Evolutionary conservation across 2,113 vertebrate species (phyloP).

Genomic region (Apistogramma diplotaenia): DNA sequence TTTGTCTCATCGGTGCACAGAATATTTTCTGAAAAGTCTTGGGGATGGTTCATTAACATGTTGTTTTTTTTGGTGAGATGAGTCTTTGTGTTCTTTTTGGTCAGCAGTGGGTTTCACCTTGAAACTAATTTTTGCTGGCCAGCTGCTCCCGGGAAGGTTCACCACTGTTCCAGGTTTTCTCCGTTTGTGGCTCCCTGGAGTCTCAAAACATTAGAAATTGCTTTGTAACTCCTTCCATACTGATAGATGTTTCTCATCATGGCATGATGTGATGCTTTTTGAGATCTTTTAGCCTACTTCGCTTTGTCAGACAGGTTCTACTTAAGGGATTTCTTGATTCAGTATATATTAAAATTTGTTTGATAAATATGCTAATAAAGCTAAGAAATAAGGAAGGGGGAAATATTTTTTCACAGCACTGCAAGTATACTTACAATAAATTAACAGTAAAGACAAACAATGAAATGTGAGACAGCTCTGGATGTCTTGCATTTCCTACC

Average conservation of each 20-base stretch:
- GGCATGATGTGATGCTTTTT: not conserved
- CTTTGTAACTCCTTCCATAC: not conserved
- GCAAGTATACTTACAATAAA: not conserved
- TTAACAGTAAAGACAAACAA: not conserved
- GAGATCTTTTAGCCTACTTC: not conserved
- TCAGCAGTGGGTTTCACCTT: not conserved
- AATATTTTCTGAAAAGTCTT: not conserved
- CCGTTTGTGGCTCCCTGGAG: not conserved
- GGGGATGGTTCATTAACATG: not conserved
- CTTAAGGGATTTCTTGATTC: not conserved
- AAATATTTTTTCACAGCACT: not conserved
- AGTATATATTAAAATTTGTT: not conserved
- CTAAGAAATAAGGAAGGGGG: not conserved
- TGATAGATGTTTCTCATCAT: not conserved
- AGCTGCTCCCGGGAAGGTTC: not conserved
- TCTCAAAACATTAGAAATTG: not conserved
- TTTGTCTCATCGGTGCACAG: not conserved
- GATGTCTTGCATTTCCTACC: slow-evolving; percentile 40
- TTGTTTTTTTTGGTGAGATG: not conserved
- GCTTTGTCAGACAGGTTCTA: not conserved
- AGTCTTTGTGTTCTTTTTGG: not conserved
- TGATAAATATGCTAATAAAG: not conserved
- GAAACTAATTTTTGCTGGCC: not conserved
- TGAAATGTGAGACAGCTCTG: not conserved
- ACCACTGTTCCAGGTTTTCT: not conserved